Base-by-base conservation (phyloP, 2,113 vertebrate genomes). In the Paratilapia polleni region DNA sequence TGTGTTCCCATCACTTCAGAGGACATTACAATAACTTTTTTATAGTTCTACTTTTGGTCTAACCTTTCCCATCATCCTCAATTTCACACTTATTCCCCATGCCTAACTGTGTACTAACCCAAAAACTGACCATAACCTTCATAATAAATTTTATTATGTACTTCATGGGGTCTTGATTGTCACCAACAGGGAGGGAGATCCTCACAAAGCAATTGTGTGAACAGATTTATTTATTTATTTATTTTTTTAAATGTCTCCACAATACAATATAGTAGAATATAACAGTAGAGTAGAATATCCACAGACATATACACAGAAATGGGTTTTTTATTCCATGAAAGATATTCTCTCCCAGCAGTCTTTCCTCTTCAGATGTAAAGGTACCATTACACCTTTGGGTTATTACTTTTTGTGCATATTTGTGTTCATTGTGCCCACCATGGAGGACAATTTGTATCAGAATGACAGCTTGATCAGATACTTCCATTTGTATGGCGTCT, bases 381-480 rank as follows among this genome's bases (percentile, higher is more conserved):
- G 38, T 0, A 57, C 26, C 19, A 0, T 28, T 60, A 59, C 20
- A 58, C n/a, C 41, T 82, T 34, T 14, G 10, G 43, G 15, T 49
- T 56, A 62, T 62, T 28, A 19, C 43, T 73, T 58, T n/a, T 80
- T 14, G 14, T 61, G 6, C 22, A 38, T 47, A 54, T 38, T 54
- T 38, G 9, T 64, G 59, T 77, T 82, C 66, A 56, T 62, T 57
- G 57, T 66, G 2, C 11, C 41, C 22, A 20, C 34, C 57, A 49
- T 56, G 20, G 15, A 56, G 80, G 47, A 52, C 24, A 78, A 60
- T 36, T 20, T 75, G 47, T 31, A 54, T 62, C 83, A 81, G 19
- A n/a, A 63, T 60, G 19, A 86, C n/a, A 28, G 58, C 81, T 83
- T 63, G 41, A 58, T 8, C 54, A 78, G 12, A 49, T 11, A 22